Evolutionary conservation across 2,797 vertebrate genomes (phyloP).

Genomic region (Crenichthys baileyi): DNA sequence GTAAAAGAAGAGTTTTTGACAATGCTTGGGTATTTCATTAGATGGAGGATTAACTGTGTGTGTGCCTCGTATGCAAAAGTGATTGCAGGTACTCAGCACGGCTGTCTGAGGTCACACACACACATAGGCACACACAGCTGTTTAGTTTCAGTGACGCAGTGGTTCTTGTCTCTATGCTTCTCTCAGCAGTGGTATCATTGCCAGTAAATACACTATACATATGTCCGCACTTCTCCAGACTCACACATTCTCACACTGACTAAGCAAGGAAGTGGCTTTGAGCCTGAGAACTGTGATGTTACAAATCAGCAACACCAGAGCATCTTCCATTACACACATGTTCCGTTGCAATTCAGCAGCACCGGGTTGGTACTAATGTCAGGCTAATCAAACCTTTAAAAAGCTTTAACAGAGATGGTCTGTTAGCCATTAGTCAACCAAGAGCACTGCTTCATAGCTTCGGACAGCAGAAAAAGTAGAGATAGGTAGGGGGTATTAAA

Average conservation of each 20-base stretch:
- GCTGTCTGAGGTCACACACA: slow-evolving; percentile 49
- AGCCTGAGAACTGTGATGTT: slow-evolving; percentile 55
- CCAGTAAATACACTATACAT: slow-evolving; percentile 70
- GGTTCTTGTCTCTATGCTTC: slow-evolving; percentile 61
- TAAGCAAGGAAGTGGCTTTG: slow-evolving; percentile 83
- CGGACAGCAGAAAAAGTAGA: neutral
- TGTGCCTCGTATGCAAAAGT: slow-evolving; percentile 3
- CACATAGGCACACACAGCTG: slow-evolving; percentile 66
- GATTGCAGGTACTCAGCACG: slow-evolving; percentile 17
- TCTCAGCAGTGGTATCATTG: slow-evolving; percentile 63
- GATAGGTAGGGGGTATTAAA: neutral
- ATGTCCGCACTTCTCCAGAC: slow-evolving; percentile 53
- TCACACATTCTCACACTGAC: slow-evolving; percentile 76
- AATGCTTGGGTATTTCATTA: slow-evolving; percentile 25
- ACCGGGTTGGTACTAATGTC: slow-evolving; percentile 49
- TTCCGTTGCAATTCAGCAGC: slow-evolving; percentile 24
- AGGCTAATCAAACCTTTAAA: slow-evolving; percentile 29
- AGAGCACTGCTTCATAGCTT: slow-evolving; percentile 10
- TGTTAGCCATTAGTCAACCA: slow-evolving; percentile 41
- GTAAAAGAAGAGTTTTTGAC: slow-evolving; percentile 40
- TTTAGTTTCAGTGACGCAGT: slow-evolving; percentile 78
- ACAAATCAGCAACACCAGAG: slow-evolving; percentile 57
- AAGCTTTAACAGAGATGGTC: slow-evolving; percentile 49
- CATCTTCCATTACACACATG: slow-evolving; percentile 54
- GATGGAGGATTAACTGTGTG: slow-evolving; percentile 22